Percentiles rank a stretch among this genome's conserved stretches.
Conservation (phyloP, 2,113 vertebrate genomes). For the Hypomesus transpacificus region DNA sequence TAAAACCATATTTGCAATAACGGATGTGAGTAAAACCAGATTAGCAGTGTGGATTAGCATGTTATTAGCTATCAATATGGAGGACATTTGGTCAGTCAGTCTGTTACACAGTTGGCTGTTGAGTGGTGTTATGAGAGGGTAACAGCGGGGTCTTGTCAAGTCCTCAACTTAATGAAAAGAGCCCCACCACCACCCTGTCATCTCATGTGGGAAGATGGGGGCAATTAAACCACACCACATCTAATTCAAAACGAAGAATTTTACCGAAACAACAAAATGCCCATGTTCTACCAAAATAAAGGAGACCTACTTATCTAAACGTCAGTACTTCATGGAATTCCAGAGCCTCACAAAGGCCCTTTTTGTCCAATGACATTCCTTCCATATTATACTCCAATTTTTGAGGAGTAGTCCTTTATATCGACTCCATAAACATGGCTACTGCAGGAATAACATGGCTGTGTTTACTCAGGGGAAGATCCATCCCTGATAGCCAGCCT, state of each 20-base stretch:
- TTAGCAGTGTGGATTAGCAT: not conserved
- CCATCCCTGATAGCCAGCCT: conserved; percentile 62
- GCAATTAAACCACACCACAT: too few relatives aligned
- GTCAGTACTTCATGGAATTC: conserved; percentile 33
- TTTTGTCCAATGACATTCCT: conserved; percentile 56
- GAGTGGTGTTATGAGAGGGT: not conserved
- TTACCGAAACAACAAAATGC: not conserved
- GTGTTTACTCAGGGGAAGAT: conserved; percentile 71
- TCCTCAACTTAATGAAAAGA: conserved; percentile 53
- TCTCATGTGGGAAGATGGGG: too few relatives aligned
- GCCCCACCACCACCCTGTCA: conserved; percentile 30
- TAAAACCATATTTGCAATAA: not conserved
- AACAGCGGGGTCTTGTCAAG: conserved; percentile 23
- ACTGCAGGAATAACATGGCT: conserved; percentile 65
- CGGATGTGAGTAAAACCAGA: not conserved
- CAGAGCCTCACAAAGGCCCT: conserved; percentile 50
- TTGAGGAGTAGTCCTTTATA: conserved; percentile 50
- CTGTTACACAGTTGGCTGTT: not conserved
- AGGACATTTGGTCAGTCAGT: conserved; percentile 3
- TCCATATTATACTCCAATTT: conserved; percentile 61
- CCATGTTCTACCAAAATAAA: conserved; percentile 34
- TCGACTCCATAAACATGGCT: conserved; percentile 64
- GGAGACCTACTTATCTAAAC: conserved; percentile 6
- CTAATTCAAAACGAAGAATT: too few relatives aligned
- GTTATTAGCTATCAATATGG: conserved; percentile 2